A percentile compares a stretch with the other conserved stretches of the same genome.
Evolutionary conservation across 2,113 vertebrate species (phyloP).

Genomic region (Setophaga coronata): DNA sequence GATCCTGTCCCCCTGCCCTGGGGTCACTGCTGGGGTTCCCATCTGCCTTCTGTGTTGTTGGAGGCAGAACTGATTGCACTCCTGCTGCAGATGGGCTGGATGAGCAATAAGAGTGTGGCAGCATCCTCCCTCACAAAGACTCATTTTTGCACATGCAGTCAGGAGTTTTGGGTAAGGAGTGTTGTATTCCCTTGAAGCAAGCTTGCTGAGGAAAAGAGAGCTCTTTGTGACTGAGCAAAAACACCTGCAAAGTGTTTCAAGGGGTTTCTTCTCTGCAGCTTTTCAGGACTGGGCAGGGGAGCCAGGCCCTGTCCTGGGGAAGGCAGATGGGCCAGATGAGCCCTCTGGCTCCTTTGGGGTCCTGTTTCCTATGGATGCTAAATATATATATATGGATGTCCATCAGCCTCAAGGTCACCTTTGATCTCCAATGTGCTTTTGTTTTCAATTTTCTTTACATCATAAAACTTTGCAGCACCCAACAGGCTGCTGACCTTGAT

Average conservation of each 20-base stretch:
- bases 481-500: background rate
- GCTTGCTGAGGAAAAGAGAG: background rate
- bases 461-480: background rate
- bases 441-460: conserved; percentile 47
- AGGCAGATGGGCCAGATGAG: conserved; percentile 30
- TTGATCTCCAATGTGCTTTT: conserved; percentile 43
- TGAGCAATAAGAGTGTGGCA: background rate
- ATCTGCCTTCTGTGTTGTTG: background rate
- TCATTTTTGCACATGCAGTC: background rate
- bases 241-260: background rate
- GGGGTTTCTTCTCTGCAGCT: background rate
- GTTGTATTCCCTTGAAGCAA: background rate
- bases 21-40: background rate
- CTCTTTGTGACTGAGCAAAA: background rate
- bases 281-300: background rate
- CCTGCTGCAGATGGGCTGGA: background rate
- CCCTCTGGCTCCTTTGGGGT: background rate
- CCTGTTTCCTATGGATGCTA: background rate
- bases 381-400: background rate
- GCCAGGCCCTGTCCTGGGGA: background rate
- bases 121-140: background rate
- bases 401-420: conserved; percentile 9
- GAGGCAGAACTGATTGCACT: background rate
- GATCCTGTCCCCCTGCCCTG: background rate
- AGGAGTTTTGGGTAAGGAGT: background rate